These are phyloP conservation scores for Tachyglossus aculeatus DNA, from an alignment of 2,797 vertebrate species.

Conservation along the genomic window DNA sequence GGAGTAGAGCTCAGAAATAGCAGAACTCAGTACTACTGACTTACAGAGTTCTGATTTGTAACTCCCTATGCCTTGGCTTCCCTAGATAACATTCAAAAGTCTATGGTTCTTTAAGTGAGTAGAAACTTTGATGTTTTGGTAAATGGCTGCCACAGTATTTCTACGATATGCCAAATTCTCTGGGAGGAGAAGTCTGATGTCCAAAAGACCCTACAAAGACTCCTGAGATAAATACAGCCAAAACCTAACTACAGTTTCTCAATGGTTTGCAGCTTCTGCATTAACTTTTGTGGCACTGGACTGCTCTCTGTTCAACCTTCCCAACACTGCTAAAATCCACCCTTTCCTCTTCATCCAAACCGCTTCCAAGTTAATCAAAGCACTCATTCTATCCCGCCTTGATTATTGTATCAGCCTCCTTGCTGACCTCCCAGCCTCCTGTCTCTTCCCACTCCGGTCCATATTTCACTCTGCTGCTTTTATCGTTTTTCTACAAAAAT, in stretches of 20 bases:
- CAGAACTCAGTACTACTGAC: constrained; percentile 39
- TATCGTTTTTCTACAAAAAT: too few relatives aligned
- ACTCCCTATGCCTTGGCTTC: constrained; percentile 37
- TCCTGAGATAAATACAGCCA: constrained; percentile 33
- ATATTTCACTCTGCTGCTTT: too few relatives aligned
- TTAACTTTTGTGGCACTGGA: too few relatives aligned
- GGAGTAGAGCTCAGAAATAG: constrained; percentile 28
- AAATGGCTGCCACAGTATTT: constrained; percentile 49
- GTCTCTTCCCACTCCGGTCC: too few relatives aligned
- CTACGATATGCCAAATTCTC: constrained; percentile 46
- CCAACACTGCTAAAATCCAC: too few relatives aligned
- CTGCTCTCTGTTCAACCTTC: too few relatives aligned
- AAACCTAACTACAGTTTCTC: constrained; percentile 53
- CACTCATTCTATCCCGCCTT: too few relatives aligned
- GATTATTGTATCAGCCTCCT: too few relatives aligned
- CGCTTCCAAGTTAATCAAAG: too few relatives aligned
- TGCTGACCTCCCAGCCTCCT: too few relatives aligned
- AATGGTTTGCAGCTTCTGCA: too few relatives aligned
- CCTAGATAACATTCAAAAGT: constrained; percentile 38
- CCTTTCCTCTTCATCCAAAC: too few relatives aligned
- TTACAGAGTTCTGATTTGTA: constrained; percentile 31
- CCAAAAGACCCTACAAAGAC: constrained; percentile 48
- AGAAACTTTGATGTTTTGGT: constrained; percentile 59
- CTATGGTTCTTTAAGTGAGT: constrained; percentile 51
- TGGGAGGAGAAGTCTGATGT: constrained; percentile 43